A percentile compares a stretch with the other conserved stretches of the same genome.
phyloP scores from a whole-genome alignment of 2,888 invertebrate species.

The Tetranychus piercei region DNA sequence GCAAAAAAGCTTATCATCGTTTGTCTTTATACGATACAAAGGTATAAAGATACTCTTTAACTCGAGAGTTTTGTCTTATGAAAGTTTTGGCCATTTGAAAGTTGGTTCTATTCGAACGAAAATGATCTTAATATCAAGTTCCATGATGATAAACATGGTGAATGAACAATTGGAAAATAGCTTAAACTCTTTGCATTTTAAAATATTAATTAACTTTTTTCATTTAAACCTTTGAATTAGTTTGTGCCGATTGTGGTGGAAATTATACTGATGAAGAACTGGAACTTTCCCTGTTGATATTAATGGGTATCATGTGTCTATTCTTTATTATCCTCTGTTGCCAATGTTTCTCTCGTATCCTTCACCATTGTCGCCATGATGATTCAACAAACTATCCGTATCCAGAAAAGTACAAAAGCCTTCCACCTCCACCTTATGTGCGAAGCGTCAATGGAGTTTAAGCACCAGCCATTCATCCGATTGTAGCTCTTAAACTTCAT shows the following conservation, averaged over 20 bases:
- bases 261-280: slow-evolving; percentile 11
- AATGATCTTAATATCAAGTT: no score
- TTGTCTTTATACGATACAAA: no score
- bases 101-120: no score
- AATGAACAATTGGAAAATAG: no score
- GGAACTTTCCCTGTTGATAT: slow-evolving; percentile 8
- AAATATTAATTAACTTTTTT: background rate
- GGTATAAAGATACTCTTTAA: no score
- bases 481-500: no score
- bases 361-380: slow-evolving; percentile 1
- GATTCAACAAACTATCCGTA: background rate
- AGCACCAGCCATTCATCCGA: background rate
- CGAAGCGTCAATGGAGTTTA: background rate
- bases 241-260: slow-evolving; percentile 10
- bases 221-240: background rate
- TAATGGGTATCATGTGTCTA: slow-evolving; percentile 6
- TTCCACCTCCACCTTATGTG: slow-evolving; percentile 9
- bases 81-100: no score
- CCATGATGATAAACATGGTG: no score
- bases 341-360: slow-evolving; percentile 11
- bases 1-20: no score
- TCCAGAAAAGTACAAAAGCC: slow-evolving; percentile 6
- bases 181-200: no score
- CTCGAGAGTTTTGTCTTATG: no score
- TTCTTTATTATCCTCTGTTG: slow-evolving; percentile 12